Evolutionary conservation across 2,888 invertebrate genomes (phyloP).

Genomic region (Cryptosula pallasiana): DNA sequence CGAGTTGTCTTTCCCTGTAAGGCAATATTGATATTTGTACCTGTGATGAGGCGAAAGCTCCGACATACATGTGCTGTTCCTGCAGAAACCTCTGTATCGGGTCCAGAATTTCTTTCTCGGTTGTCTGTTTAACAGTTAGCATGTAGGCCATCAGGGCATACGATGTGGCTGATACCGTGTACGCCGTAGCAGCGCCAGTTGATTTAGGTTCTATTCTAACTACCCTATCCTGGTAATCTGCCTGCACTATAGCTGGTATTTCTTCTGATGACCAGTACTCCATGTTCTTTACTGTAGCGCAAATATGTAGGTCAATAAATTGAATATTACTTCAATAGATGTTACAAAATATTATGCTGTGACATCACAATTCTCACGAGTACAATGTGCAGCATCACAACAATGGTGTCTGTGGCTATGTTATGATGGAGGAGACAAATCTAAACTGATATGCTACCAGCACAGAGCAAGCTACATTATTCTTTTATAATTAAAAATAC

Average conservation of each 20-base stretch:
- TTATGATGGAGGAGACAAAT: too few relatives aligned
- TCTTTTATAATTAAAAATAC: too few relatives aligned
- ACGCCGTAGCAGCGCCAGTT: conserved; percentile 55
- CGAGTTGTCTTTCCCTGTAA: not conserved
- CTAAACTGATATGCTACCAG: too few relatives aligned
- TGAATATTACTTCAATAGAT: too few relatives aligned
- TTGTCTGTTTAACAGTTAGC: conserved; percentile 27
- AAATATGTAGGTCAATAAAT: too few relatives aligned
- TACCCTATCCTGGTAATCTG: not conserved
- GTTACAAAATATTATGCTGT: too few relatives aligned
- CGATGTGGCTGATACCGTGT: conserved; percentile 87
- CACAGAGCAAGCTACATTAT: too few relatives aligned
- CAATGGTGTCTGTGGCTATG: too few relatives aligned
- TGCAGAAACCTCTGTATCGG: conserved; percentile 20
- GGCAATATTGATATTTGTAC: not conserved
- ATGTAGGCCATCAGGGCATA: conserved; percentile 80
- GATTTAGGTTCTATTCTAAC: not conserved
- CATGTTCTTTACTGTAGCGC: not conserved
- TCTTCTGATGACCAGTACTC: conserved; percentile 12
- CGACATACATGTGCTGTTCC: conserved; percentile 24
- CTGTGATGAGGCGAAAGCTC: conserved; percentile 20
- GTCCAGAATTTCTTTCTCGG: not conserved
- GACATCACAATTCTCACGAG: too few relatives aligned
- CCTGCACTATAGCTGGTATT: not conserved
- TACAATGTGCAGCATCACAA: too few relatives aligned